Percentiles rank a stretch among this genome's conserved stretches.
These are phyloP conservation scores for Paraescarpia echinospica DNA, from an alignment of 1,140 invertebrate species.

Conservation along the genomic window DNA sequence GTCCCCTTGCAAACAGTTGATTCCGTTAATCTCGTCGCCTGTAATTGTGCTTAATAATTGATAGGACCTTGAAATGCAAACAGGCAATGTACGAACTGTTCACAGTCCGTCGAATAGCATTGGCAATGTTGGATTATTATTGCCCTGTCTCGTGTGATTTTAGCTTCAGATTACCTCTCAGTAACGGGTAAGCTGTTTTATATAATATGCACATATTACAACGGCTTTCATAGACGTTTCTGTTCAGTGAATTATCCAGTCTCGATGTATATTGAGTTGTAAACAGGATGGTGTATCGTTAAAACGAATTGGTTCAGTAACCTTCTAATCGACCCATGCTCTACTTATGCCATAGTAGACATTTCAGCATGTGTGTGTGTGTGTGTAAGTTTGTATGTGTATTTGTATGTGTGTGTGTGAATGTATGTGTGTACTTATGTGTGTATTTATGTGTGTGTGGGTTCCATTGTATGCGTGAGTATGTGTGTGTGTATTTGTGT, in stretches of 20 bases:
- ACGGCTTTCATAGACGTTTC: not conserved
- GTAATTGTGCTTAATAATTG: conserved; percentile 1
- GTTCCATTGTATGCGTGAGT: no score
- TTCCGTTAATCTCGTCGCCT: not conserved
- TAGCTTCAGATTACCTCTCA: not conserved
- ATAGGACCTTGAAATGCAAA: not conserved
- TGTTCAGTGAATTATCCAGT: not conserved
- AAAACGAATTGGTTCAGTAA: no score
- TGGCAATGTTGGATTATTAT: not conserved
- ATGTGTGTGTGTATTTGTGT: no score
- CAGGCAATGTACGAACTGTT: not conserved
- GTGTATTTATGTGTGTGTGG: no score
- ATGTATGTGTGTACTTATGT: no score
- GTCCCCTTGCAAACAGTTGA: not conserved
- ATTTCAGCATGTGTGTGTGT: no score
- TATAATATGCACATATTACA: not conserved
- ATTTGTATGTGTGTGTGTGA: no score
- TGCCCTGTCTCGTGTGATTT: not conserved
- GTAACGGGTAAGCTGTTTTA: not conserved
- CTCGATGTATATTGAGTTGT: not conserved
- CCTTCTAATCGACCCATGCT: no score
- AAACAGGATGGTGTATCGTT: no score
- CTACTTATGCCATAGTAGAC: no score
- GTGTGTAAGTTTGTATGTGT: no score
- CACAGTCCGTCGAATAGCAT: not conserved